Conservation (phyloP, 2,888 invertebrate genomes). For the Noctua pronuba region DNA sequence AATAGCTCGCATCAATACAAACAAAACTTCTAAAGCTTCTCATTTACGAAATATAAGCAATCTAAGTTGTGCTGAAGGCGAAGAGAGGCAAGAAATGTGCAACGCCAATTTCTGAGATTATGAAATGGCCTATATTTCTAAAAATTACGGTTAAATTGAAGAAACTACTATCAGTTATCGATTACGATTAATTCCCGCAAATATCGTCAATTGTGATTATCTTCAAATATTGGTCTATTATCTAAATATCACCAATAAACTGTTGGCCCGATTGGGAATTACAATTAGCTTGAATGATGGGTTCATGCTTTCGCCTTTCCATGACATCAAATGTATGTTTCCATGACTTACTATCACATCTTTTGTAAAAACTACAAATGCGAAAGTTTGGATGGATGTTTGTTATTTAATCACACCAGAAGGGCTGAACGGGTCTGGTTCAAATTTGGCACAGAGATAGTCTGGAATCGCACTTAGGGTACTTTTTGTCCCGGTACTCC, state of each 20-base stretch:
- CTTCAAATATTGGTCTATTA: not conserved
- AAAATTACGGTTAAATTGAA: conserved; percentile 6
- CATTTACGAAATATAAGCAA: not conserved
- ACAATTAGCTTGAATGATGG: not conserved
- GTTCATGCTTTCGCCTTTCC: not conserved
- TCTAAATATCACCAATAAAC: conserved; percentile 7
- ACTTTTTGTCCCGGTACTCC: too few relatives aligned
- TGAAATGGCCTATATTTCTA: not conserved
- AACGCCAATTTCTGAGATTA: not conserved
- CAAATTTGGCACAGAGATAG: not conserved
- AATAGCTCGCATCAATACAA: not conserved
- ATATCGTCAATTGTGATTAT: conserved; percentile 5
- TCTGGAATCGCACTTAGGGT: not conserved
- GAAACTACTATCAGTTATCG: not conserved
- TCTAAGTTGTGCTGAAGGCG: not conserved
- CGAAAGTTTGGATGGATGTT: not conserved
- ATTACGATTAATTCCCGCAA: not conserved
- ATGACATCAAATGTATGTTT: not conserved
- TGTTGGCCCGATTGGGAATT: not conserved
- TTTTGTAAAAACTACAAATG: not conserved
- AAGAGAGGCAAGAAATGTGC: not conserved
- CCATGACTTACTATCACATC: not conserved
- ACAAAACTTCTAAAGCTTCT: not conserved
- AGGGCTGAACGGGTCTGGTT: not conserved
- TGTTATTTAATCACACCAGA: not conserved